Base-by-base conservation (phyloP, 2,797 vertebrate species). In the Sebastiscus albofasciatus region DNA sequence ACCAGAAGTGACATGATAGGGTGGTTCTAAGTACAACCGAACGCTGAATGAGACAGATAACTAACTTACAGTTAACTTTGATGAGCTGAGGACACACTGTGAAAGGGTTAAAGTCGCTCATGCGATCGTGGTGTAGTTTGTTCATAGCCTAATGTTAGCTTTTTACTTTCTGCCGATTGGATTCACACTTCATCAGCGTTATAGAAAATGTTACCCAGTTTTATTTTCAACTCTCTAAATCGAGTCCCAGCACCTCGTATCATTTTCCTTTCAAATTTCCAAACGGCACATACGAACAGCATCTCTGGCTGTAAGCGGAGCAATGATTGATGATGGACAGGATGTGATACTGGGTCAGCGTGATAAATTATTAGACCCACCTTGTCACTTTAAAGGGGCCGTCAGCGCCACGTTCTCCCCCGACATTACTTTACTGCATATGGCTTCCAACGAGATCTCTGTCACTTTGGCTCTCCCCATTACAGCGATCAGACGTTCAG, bases 251-350 rank as follows among this genome's bases (percentile, higher is more conserved):
- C 49, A 39, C 54, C 27, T 56, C 11, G 4, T 36, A 55, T 39
- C 10, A 18, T 69, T 75, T 77, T 33, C 22, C 8, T 69, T 59
- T 62, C 36, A 55, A 69, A 72, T 31, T 18, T 55, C n/a, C 33
- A 8, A 36, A 31, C 14, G 59, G 26, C 14, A 12, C 16, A 46
- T 27, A 20, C 39, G 20, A 55, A 64, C 26, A 8, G n/a, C 12
- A 61, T 52, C n/a, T 80, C 54, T 29, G 56, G 65, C 31, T 59
- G 24, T 20, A 8, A 68, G 34, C 36, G 58, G 68, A 67, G 36
- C 5, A n/a, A 34, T 77, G 74, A 90, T 24, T 67, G 74, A 88
- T 82, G 73, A 78, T 46, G 62, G 81, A 60, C 73, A 67, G 64
- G 33, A 77, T 59, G 64, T 34, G 27, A 72, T 59, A 67, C 14